Evolutionary conservation across 2,888 invertebrate species (phyloP).

Genomic region (Mellilla xanthometata): DNA sequence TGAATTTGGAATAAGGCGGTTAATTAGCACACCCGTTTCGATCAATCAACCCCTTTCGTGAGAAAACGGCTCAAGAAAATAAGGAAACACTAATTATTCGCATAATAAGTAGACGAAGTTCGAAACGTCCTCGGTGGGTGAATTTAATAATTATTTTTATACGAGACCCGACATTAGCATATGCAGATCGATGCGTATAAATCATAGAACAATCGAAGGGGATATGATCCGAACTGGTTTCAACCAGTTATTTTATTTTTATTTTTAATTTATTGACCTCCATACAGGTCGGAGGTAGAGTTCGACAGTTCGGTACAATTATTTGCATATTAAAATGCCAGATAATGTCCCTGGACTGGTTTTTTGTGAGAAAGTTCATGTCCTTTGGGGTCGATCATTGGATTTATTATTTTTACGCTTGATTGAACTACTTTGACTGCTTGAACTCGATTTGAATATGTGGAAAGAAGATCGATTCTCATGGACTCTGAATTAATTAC

Average conservation of each 20-base stretch:
- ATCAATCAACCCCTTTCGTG: constrained; percentile 74
- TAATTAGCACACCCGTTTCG: constrained; percentile 42
- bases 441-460: constrained; percentile 21
- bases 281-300: constrained; percentile 46
- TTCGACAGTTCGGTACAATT: constrained; percentile 57
- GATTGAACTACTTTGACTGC: constrained; percentile 42
- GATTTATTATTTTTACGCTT: constrained; percentile 60
- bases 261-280: constrained; percentile 75
- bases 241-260: constrained; percentile 63
- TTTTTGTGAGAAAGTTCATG: constrained; percentile 60
- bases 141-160: constrained; percentile 61
- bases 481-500: constrained; percentile 30
- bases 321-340: constrained; percentile 68
- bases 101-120: constrained; percentile 66
- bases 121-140: constrained; percentile 47
- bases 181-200: constrained; percentile 74
- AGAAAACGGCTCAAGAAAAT: constrained; percentile 66
- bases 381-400: constrained; percentile 36
- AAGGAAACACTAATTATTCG: constrained; percentile 76
- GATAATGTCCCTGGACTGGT: constrained; percentile 47
- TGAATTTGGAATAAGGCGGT: constrained; percentile 21
- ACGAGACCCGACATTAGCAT: constrained; percentile 60
- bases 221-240: constrained; percentile 36
- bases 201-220: constrained; percentile 79
- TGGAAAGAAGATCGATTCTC: constrained; percentile 28